A percentile compares a stretch with the other conserved stretches of the same genome.
phyloP scores from a whole-genome alignment of 2,888 invertebrate genomes.

The Ditula angustiorana region DNA sequence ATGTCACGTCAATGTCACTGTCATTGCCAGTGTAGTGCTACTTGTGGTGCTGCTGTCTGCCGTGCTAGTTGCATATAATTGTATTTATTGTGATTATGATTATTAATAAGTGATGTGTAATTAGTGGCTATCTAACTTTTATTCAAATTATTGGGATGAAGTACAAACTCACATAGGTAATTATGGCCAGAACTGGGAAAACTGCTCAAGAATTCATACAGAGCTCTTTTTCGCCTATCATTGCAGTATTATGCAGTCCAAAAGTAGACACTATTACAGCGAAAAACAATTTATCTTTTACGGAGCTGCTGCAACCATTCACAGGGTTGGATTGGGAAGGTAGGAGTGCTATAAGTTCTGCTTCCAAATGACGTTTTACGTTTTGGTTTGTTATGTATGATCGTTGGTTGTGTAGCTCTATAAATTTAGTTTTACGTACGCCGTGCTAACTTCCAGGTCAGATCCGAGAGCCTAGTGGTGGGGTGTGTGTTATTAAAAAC shows the following conservation, averaged over 20 bases:
- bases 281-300: conserved; percentile 96
- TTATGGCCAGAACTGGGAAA: conserved; percentile 65
- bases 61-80: no score
- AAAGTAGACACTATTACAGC: conserved; percentile 93
- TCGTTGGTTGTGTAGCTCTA: no score
- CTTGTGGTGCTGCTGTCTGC: no score
- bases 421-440: no score
- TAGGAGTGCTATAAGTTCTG: conserved; percentile 43
- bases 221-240: conserved; percentile 94
- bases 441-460: no score
- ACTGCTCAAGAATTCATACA: conserved; percentile 95
- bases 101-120: no score
- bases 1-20: no score
- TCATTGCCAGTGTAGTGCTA: no score
- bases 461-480: conserved; percentile 93
- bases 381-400: no score
- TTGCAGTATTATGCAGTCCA: conserved; percentile 93
- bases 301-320: conserved; percentile 97
- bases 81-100: no score
- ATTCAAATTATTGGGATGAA: conserved; percentile 15
- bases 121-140: not conserved
- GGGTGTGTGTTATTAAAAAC: conserved; percentile 89
- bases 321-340: conserved; percentile 87
- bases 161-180: not conserved
- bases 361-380: not conserved